Evolutionary conservation across 2,888 invertebrate genomes (phyloP), one percentile per base, ranked within the genome.

Genomic region (Synanthedon formicaeformis): DNA sequence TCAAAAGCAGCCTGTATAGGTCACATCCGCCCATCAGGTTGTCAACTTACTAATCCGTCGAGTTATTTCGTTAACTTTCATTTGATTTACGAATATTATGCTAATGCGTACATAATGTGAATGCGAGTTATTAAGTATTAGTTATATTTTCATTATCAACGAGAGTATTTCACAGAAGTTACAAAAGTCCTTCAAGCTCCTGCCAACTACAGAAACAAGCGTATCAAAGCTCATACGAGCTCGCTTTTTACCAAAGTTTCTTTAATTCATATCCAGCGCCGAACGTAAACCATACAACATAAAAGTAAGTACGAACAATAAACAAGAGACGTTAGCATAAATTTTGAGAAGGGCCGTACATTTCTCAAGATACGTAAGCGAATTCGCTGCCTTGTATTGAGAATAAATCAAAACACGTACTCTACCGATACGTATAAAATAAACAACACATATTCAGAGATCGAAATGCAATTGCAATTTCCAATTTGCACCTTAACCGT

Each of bases 181-280:
- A 13, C 45, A 45, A 45, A 34, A 45, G 45, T 45, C 45, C 45
- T 45, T 45, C 34, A 45, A 45, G 45, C 45, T 45, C 45, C 45
- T 14, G 45, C n/a, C 45, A 45, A 45, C 45, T 45, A 45, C 45
- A 45, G 45, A 45, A 45, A 45, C 45, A 45, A 45, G 45, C 14
- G 45, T 45, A 45, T 45, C 45, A 45, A 45, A 45, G 13, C n/a
- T 45, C 45, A 45, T 45, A 45, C 8, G 45, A 13, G 14, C 6
- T 13, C 41, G 41, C 4, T 49, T 49, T 23, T 18, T 18, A n/a
- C n/a, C 49, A 59, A 64, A 60, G 63, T 63, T 64, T 65, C 65
- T 66, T 63, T 67, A 66, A 66, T 66, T 66, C 67, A 66, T 65
- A 59, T 56, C 53, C 55, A 54, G 55, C 50, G 49, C 10, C 12